Conservation (phyloP, 2,888 invertebrate genomes). For the Adineta ricciae region DNA sequence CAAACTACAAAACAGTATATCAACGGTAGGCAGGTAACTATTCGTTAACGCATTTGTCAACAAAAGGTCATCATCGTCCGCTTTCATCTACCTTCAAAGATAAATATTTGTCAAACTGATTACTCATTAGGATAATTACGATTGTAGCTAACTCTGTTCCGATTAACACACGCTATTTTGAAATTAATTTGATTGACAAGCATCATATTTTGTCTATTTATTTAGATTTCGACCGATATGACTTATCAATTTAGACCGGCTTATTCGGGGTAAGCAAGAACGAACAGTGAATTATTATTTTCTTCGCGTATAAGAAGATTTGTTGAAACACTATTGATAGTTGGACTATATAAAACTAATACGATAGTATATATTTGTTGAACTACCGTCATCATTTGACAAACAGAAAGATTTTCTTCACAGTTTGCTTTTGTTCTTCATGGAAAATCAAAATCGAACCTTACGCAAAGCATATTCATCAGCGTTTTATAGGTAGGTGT, state of each 20-base stretch:
- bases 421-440: no score
- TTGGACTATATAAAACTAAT: no score
- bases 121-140: not conserved
- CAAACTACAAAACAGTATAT: no score
- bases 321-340: not conserved
- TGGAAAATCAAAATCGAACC: no score
- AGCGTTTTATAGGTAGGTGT: no score
- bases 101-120: not conserved
- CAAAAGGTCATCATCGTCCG: not conserved
- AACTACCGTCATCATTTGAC: no score
- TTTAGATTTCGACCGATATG: not conserved
- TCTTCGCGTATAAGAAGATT: not conserved
- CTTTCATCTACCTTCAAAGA: not conserved
- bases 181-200: no score
- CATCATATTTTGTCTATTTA: no score
- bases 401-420: no score
- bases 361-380: no score
- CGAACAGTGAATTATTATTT: not conserved
- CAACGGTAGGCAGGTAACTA: not conserved
- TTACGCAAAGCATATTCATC: no score
- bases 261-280: not conserved
- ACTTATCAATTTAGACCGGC: not conserved
- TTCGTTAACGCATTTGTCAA: not conserved
- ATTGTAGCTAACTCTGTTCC: not conserved
- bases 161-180: no score